Conservation (phyloP, 2,888 invertebrate genomes). For the Drosophila picticornis region DNA sequence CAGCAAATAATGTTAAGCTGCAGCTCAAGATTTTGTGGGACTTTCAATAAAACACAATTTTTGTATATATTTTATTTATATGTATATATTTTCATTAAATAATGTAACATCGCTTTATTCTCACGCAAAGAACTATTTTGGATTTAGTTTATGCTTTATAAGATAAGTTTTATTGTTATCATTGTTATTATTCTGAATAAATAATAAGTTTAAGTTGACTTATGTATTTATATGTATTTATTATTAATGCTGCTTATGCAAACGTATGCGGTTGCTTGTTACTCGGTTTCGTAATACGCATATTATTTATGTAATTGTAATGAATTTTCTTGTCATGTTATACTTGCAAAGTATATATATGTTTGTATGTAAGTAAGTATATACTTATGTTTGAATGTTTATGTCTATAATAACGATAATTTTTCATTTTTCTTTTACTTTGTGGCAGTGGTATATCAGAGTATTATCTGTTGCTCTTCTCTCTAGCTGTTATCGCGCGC, state of each 20-base stretch:
- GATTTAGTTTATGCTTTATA: constrained; percentile 72
- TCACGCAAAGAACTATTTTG: constrained; percentile 85
- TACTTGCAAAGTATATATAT: constrained; percentile 60
- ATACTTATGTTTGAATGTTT: constrained; percentile 38
- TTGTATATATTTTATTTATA: constrained; percentile 71
- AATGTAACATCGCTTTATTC: constrained; percentile 85
- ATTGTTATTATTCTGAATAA: constrained; percentile 74
- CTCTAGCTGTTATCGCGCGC: constrained; percentile 36
- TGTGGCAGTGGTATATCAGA: constrained; percentile 84
- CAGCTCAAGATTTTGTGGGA: background rate
- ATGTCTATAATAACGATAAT: constrained; percentile 65
- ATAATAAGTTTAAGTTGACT: constrained; percentile 74
- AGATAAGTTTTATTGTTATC: constrained; percentile 74
- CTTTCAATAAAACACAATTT: constrained; percentile 28
- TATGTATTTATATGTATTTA: constrained; percentile 65
- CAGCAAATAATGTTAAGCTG: background rate
- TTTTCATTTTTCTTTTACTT: constrained; percentile 41
- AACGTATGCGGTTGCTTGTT: constrained; percentile 51
- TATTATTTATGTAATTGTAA: constrained; percentile 48
- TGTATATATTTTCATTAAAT: constrained; percentile 85
- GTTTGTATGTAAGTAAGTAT: constrained; percentile 34
- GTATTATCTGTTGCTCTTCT: constrained; percentile 62
- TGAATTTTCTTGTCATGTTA: constrained; percentile 44
- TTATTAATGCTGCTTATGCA: constrained; percentile 56
- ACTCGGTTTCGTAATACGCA: constrained; percentile 35